Base-by-base conservation (phyloP, 2,113 vertebrate genomes). In the Larimichthys crocea region DNA sequence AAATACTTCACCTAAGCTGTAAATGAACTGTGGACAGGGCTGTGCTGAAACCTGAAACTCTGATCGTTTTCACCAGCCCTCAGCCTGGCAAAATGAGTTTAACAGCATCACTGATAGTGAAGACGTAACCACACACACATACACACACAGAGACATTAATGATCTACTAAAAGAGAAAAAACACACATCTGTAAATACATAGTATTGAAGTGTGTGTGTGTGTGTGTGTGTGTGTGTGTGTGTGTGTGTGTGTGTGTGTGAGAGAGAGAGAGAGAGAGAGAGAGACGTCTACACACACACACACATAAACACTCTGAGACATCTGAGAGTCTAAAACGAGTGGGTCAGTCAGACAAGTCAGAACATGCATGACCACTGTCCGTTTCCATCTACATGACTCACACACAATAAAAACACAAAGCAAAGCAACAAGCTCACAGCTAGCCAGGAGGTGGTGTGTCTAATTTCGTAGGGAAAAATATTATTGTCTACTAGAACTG, bases 1-100 rank as follows among this genome's bases (percentile, higher is more conserved):
- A 65, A 82, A 86, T 72, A 82, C 89, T 91, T 88, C 83, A 79
- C 76, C 78, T 81, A n/a, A 81, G 83, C 82, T 91, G 85, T 62
- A 52, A 83, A 91, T 35, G 84, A 82, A 84, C 87, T 83, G 84
- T 66, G 48, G 81, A 82, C 49, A 26, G 24, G 55, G 31, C 12
- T 10, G 57, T 3, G 57, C 60, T 46, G 84, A 82, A 88, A 90
- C 72, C 59, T 57, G 80, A 88, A 22, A 64, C 78, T 20, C 20
- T 20, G 7, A 8, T 67, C 26, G 19, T 44, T 62, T 59, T 56
- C 80, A 79, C 63, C 59, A 20, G 10, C 53, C 6, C 26, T 8
- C 52, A 3, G 62, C 61, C 26, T 10, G 31, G 29, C 29, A 50
- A 59, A 65, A 63, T 40, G 22, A 2, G 10, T 19, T 66, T 55